A percentile compares a stretch with the other conserved stretches of the same genome.
phyloP scores from a whole-genome alignment of 2,113 vertebrate species.

The Meleagris gallopavo region DNA sequence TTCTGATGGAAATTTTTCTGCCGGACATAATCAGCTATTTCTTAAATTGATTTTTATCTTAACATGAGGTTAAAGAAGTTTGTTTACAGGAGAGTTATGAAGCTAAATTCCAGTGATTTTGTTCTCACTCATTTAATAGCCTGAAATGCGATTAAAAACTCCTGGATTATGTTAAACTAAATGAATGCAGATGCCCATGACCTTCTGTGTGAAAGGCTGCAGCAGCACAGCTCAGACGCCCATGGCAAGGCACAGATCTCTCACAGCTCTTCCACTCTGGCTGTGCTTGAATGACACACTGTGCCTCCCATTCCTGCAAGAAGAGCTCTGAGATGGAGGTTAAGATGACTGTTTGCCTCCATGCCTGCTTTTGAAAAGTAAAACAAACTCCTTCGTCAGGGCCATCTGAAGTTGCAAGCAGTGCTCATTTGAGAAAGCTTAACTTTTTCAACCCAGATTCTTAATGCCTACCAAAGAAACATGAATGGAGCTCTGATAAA shows the following conservation, averaged over 20 bases:
- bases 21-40: conserved; percentile 30
- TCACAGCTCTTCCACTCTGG: background rate
- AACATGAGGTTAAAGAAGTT: conserved; percentile 48
- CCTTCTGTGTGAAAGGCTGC: conserved; percentile 47
- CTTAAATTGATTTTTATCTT: conserved; percentile 44
- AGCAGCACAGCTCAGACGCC: conserved; percentile 26
- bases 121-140: conserved; percentile 61
- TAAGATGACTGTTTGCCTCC: background rate
- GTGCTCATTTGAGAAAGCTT: background rate
- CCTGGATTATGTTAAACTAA: conserved; percentile 64
- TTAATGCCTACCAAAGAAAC: background rate
- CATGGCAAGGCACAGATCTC: background rate
- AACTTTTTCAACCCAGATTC: background rate
- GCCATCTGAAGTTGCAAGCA: background rate
- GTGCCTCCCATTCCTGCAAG: background rate
- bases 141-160: conserved; percentile 65
- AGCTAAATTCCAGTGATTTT: conserved; percentile 66
- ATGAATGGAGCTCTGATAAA: background rate
- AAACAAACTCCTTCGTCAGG: background rate
- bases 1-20: conserved; percentile 1
- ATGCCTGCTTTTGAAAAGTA: background rate
- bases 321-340: background rate
- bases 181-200: conserved; percentile 47
- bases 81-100: conserved; percentile 58
- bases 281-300: background rate